A percentile compares a stretch with the other conserved stretches of the same genome.
Conservation (phyloP, 2,113 vertebrate genomes). For the Amblyopsis rosae region DNA sequence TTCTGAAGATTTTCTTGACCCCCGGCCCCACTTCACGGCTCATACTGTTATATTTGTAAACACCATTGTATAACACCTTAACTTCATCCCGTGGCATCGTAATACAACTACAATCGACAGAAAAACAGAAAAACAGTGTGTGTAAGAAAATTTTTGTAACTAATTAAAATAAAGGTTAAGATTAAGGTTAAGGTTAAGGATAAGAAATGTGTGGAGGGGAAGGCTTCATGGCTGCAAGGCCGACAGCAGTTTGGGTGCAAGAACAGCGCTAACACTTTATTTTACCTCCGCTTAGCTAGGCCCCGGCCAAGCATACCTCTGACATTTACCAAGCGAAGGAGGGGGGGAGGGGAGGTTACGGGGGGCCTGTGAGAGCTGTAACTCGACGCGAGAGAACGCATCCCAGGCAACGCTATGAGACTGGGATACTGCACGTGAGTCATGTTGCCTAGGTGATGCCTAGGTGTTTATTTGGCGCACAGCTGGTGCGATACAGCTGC, state of each 20-base stretch:
- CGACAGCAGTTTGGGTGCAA: slow-evolving; percentile 24
- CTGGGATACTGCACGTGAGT: no score
- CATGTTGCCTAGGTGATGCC: slow-evolving; percentile 13
- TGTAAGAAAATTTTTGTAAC: no score
- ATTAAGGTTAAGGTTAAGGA: no score
- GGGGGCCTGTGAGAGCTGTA: slow-evolving; percentile 36
- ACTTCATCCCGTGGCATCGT: no score
- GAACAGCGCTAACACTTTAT: slow-evolving; percentile 29
- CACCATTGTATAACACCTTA: no score
- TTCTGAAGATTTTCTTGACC: no score
- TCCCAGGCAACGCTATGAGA: background rate
- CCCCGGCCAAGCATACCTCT: slow-evolving; percentile 64
- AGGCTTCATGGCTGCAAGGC: slow-evolving; percentile 33
- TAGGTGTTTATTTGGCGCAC: slow-evolving; percentile 37
- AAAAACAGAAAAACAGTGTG: no score
- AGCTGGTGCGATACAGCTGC: slow-evolving; percentile 61
- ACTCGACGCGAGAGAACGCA: slow-evolving; percentile 24
- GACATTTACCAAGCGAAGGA: slow-evolving; percentile 66
- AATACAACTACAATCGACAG: no score
- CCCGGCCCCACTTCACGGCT: no score
- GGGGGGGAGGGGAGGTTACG: slow-evolving; percentile 1
- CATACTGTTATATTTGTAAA: no score
- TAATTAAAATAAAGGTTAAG: no score
- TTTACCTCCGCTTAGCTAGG: slow-evolving; percentile 62
- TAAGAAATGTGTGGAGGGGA: slow-evolving; percentile 16